Percentiles rank a stretch among this genome's conserved stretches.
These are phyloP conservation scores for Brachionus manjavacas DNA, from an alignment of 1,140 invertebrate species.

Conservation along the genomic window DNA sequence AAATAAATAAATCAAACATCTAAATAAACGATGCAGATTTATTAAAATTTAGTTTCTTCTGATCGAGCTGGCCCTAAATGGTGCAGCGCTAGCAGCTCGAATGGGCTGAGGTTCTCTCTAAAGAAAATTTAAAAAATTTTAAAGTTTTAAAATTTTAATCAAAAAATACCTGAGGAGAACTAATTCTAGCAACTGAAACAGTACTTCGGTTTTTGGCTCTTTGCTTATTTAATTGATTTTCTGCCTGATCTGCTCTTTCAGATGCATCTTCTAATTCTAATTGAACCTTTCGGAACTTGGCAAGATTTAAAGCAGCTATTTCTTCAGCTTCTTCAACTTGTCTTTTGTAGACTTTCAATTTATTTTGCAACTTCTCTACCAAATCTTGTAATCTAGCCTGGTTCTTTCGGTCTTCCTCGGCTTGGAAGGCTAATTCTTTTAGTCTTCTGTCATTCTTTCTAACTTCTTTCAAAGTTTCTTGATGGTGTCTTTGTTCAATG, in stretches of 20 bases:
- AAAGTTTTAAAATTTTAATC: neutral
- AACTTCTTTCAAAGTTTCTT: conserved; percentile 65
- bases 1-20: neutral
- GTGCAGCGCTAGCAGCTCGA: neutral
- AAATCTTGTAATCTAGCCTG: conserved; percentile 95
- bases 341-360: conserved; percentile 99
- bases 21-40: neutral
- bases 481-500: conserved; percentile 89
- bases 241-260: conserved; percentile 92
- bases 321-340: conserved; percentile 98
- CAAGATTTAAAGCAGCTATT: conserved; percentile 93
- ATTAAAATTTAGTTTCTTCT: neutral
- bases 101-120: conserved; percentile 11
- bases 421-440: conserved; percentile 77
- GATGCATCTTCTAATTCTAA: conserved; percentile 75
- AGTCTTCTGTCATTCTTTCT: conserved; percentile 73
- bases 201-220: conserved; percentile 88
- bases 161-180: neutral
- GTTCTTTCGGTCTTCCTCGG: conserved; percentile 94
- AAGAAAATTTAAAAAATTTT: neutral
- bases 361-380: conserved; percentile 96
- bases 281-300: conserved; percentile 93
- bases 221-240: conserved; percentile 94
- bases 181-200: neutral
- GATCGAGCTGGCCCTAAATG: neutral